phyloP scores from a whole-genome alignment of 2,113 vertebrate species.

The Chascanopsetta lugubris region DNA sequence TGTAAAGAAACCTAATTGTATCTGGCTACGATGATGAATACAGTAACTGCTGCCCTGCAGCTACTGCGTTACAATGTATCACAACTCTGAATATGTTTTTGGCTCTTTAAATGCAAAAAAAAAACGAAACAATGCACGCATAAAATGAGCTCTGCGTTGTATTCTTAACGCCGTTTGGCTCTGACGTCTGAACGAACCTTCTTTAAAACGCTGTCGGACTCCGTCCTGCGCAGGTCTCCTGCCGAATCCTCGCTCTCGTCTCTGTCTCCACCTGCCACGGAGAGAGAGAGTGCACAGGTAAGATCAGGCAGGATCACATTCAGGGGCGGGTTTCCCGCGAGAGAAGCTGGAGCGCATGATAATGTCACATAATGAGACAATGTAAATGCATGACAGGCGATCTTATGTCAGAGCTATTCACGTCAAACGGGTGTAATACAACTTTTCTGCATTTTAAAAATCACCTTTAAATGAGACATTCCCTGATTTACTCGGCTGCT shows the following conservation, averaged over 20 bases:
- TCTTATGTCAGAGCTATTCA: too few species aligned
- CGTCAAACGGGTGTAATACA: too few species aligned
- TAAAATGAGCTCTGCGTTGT: conserved; percentile 6
- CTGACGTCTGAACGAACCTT: conserved; percentile 81
- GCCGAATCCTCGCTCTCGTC: conserved; percentile 88
- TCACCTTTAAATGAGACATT: too few species aligned
- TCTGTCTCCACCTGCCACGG: conserved; percentile 85
- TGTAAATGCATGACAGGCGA: neutral
- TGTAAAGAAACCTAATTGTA: conserved; percentile 27
- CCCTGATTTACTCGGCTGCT: too few species aligned
- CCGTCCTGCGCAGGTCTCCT: conserved; percentile 92
- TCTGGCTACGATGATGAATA: conserved; percentile 3
- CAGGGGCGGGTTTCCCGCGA: neutral
- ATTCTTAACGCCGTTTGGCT: conserved; percentile 2
- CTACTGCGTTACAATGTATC: neutral
- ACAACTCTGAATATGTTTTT: conserved; percentile 5
- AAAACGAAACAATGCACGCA: conserved; percentile 10
- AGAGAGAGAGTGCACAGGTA: conserved; percentile 14
- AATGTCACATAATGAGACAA: neutral
- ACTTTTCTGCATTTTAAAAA: too few species aligned
- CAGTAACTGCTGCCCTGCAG: neutral
- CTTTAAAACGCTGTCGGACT: conserved; percentile 93
- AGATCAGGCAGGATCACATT: conserved; percentile 1
- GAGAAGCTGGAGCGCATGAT: neutral
- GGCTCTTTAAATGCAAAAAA: neutral